Evolutionary conservation across 1,140 invertebrate genomes (phyloP).

Genomic region (Notospermus geniculatus): DNA sequence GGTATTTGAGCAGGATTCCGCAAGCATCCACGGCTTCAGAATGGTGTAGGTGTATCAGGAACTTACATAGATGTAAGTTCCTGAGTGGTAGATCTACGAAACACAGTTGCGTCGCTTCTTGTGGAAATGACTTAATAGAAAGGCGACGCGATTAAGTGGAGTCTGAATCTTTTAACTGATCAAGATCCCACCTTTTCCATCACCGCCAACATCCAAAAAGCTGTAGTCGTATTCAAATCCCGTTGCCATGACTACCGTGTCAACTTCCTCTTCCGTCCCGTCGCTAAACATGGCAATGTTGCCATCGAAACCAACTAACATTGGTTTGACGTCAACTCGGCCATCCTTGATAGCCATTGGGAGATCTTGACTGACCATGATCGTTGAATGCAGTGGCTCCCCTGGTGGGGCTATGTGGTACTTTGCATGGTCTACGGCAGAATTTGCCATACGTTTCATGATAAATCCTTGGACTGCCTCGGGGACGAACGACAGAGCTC

Average conservation of each 20-base stretch:
- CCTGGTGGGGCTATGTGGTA: not conserved
- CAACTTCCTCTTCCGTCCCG: slow-evolving; percentile 11
- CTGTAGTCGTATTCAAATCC: slow-evolving; percentile 18
- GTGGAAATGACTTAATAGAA: too few relatives aligned
- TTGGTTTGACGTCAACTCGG: not conserved
- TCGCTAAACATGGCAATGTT: slow-evolving; percentile 11
- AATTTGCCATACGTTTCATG: not conserved
- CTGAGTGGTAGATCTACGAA: too few relatives aligned
- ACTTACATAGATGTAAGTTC: too few relatives aligned
- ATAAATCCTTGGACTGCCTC: not conserved
- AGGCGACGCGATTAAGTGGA: too few relatives aligned
- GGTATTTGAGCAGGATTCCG: too few relatives aligned
- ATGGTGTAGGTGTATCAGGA: too few relatives aligned
- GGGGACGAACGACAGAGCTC: not conserved
- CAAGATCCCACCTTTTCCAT: too few relatives aligned
- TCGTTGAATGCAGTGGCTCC: not conserved
- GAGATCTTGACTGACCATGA: not conserved
- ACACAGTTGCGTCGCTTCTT: too few relatives aligned
- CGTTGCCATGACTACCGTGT: slow-evolving; percentile 20
- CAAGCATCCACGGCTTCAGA: too few relatives aligned
- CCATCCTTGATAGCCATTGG: not conserved
- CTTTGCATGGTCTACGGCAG: slow-evolving; percentile 2
- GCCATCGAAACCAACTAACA: not conserved
- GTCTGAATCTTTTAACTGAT: too few relatives aligned
- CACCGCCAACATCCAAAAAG: not conserved